A percentile compares a stretch with the other conserved stretches of the same genome.
Evolutionary conservation across 2,797 vertebrate genomes (phyloP).

Genomic region (Anableps anableps): DNA sequence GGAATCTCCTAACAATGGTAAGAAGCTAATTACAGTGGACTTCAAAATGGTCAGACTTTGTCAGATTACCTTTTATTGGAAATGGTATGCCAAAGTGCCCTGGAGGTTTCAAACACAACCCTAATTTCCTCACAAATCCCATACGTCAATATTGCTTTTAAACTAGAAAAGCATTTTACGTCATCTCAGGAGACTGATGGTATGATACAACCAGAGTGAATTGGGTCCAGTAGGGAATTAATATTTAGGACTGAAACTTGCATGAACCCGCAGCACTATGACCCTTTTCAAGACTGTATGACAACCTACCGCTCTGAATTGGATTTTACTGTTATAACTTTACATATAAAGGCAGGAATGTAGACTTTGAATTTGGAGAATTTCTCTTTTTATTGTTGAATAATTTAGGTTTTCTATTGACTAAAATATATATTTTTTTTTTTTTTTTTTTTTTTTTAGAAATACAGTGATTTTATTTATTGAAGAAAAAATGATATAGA

Average conservation of each 20-base stretch:
- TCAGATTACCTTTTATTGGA: slow-evolving; percentile 68
- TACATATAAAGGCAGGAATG: neutral
- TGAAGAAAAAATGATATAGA: neutral
- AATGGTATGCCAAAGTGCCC: slow-evolving; percentile 54
- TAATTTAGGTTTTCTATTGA: neutral
- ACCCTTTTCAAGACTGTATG: neutral
- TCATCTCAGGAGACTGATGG: slow-evolving; percentile 52
- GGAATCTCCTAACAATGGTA: slow-evolving; percentile 7
- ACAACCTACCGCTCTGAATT: slow-evolving; percentile 12
- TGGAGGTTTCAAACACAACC: slow-evolving; percentile 64
- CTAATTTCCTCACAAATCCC: slow-evolving; percentile 76
- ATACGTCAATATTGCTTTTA: slow-evolving; percentile 75
- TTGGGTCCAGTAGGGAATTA: slow-evolving; percentile 51
- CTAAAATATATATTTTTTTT: too few relatives aligned
- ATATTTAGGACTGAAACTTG: slow-evolving; percentile 22
- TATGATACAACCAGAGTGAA: slow-evolving; percentile 53
- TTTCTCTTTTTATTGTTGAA: neutral
- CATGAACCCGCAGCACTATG: neutral
- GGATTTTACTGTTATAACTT: neutral
- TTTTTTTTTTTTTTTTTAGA: neutral
- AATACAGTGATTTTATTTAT: neutral
- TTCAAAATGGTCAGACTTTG: slow-evolving; percentile 32
- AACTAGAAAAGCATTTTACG: slow-evolving; percentile 69
- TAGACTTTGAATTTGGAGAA: neutral
- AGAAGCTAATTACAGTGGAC: slow-evolving; percentile 21